phyloP scores from a whole-genome alignment of 2,888 invertebrate species.

The Tetrapedia diversipes region DNA sequence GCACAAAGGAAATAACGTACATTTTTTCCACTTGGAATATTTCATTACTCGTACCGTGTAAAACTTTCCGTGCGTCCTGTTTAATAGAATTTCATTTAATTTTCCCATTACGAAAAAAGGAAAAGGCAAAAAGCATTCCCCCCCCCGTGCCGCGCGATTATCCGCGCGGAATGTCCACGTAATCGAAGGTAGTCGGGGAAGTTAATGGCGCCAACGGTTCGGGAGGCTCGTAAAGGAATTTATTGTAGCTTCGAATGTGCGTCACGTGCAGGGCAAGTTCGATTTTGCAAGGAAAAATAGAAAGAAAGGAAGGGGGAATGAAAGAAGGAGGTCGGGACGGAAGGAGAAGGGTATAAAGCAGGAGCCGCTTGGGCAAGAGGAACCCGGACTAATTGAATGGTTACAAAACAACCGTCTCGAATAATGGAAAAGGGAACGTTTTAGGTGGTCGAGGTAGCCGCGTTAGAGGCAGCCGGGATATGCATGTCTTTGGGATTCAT shows the following conservation, averaged over 20 bases:
- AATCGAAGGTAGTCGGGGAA: slow-evolving; percentile 67
- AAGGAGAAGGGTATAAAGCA: neutral
- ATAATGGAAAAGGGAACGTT: slow-evolving; percentile 12
- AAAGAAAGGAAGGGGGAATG: neutral
- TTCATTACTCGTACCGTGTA: slow-evolving; percentile 35
- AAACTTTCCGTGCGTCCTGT: slow-evolving; percentile 29
- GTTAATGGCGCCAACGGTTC: slow-evolving; percentile 61
- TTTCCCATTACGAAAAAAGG: slow-evolving; percentile 16
- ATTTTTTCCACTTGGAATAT: neutral
- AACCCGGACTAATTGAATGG: slow-evolving; percentile 5
- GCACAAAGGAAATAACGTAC: neutral
- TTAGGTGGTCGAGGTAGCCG: slow-evolving; percentile 12
- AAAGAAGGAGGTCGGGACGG: neutral
- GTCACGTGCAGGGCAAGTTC: slow-evolving; percentile 65
- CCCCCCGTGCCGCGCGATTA: slow-evolving; percentile 36
- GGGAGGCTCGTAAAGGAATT: slow-evolving; percentile 67
- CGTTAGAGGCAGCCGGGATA: slow-evolving; percentile 2
- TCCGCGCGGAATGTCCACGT: slow-evolving; percentile 56
- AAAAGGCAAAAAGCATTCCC: slow-evolving; percentile 24
- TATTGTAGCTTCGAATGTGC: slow-evolving; percentile 67
- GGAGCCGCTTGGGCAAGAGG: neutral
- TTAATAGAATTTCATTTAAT: slow-evolving; percentile 51
- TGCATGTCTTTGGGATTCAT: neutral
- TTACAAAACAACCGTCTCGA: slow-evolving; percentile 31
- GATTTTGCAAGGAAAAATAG: slow-evolving; percentile 48